Conservation (phyloP, 2,888 invertebrate species). For the Anthophora plumipes region DNA sequence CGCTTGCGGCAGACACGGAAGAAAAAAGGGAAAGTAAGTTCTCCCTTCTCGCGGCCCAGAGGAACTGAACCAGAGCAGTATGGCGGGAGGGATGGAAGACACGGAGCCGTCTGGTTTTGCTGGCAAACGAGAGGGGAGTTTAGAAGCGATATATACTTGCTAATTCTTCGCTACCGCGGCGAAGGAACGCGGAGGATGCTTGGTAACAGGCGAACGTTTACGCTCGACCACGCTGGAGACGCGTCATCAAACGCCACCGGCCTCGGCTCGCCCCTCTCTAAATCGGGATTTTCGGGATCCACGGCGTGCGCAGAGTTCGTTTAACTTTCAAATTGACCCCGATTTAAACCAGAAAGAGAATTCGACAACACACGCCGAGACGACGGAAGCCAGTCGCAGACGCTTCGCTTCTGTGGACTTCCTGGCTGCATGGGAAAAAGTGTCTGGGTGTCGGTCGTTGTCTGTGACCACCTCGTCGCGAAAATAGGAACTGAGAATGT, state of each 20-base stretch:
- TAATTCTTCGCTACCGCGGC: constrained; percentile 38
- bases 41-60: neutral
- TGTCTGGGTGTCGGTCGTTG: constrained; percentile 9
- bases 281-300: constrained; percentile 61
- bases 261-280: constrained; percentile 44
- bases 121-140: neutral
- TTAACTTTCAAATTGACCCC: constrained; percentile 74
- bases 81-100: neutral
- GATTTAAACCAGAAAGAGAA: constrained; percentile 69
- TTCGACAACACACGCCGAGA: constrained; percentile 10
- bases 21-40: constrained; percentile 50
- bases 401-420: constrained; percentile 24
- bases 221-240: constrained; percentile 10
- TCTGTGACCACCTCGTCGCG: constrained; percentile 11
- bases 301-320: constrained; percentile 62
- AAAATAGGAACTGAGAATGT: constrained; percentile 33
- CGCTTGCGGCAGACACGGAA: constrained; percentile 6
- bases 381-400: constrained; percentile 34
- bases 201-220: constrained; percentile 55
- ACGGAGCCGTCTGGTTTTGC: too few relatives aligned
- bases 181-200: constrained; percentile 42
- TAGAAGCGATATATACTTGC: constrained; percentile 5
- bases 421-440: constrained; percentile 25
- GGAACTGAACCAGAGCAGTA: neutral
- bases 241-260: constrained; percentile 58